Evolutionary conservation across 2,888 invertebrate species (phyloP).

Genomic region (Plagiodera versicolora): DNA sequence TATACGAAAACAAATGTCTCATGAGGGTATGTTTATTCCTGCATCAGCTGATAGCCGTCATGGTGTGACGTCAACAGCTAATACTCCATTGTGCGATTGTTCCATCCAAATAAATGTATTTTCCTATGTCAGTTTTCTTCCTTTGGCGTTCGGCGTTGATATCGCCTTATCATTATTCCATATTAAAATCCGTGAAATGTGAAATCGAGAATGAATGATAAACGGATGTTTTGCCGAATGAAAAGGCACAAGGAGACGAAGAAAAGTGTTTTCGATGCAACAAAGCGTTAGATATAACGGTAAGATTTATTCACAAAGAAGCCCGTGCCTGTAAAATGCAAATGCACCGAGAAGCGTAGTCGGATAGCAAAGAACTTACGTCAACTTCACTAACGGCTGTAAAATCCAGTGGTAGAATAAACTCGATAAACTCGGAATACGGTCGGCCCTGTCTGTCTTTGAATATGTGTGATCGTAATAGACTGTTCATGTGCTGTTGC

Average conservation of each 20-base stretch:
- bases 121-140: too few species aligned
- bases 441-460: not conserved
- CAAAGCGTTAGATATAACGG: conserved; percentile 26
- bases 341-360: conserved; percentile 20
- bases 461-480: not conserved
- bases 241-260: conserved; percentile 19
- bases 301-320: conserved; percentile 27
- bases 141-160: not conserved
- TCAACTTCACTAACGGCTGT: conserved; percentile 18
- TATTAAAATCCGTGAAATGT: conserved; percentile 1
- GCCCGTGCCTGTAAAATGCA: conserved; percentile 23
- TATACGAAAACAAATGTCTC: too few species aligned
- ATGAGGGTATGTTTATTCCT: too few species aligned
- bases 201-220: conserved; percentile 27
- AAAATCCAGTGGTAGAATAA: conserved; percentile 6
- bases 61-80: too few species aligned
- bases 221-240: conserved; percentile 24
- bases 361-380: conserved; percentile 20
- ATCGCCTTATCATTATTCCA: not conserved
- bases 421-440: not conserved
- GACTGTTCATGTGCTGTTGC: not conserved
- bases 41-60: too few species aligned
- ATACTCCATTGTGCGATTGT: too few species aligned
- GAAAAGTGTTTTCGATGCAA: conserved; percentile 29
- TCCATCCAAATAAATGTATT: too few species aligned